Evolutionary conservation across 1,140 invertebrate species (phyloP).

Genomic region (Cydia amplana): DNA sequence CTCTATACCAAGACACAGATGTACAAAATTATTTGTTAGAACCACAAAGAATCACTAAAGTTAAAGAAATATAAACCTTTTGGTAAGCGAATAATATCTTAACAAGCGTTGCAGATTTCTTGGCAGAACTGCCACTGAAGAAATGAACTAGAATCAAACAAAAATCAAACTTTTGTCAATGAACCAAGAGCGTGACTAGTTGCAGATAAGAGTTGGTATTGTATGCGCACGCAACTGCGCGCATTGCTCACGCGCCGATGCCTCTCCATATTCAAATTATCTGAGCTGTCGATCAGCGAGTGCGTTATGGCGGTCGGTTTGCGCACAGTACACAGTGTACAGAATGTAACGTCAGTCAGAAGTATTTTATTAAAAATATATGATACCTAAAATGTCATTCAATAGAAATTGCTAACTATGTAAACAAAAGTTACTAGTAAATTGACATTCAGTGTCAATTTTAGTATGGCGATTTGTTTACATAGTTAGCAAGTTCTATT

Average conservation of each 20-base stretch:
- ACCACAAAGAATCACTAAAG: not conserved
- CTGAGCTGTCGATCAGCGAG: constrained; percentile 69
- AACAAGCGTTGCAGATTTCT: not conserved
- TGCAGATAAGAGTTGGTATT: constrained; percentile 33
- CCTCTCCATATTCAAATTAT: constrained; percentile 76
- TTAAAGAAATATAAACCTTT: not conserved
- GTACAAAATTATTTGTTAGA: not conserved
- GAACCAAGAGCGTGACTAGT: not conserved
- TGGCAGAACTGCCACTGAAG: not conserved
- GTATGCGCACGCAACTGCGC: constrained; percentile 35
- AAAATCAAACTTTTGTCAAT: not conserved
- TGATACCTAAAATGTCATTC: too few relatives aligned
- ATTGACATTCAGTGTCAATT: too few relatives aligned
- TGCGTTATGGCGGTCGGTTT: constrained; percentile 24
- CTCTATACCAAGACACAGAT: not conserved
- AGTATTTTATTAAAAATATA: not conserved
- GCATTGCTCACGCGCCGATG: constrained; percentile 51
- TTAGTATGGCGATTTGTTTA: too few relatives aligned
- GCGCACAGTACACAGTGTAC: constrained; percentile 42
- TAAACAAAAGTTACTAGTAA: too few relatives aligned
- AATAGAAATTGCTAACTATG: too few relatives aligned
- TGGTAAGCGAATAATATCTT: not conserved
- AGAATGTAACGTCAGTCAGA: not conserved
- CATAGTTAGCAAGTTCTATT: too few relatives aligned
- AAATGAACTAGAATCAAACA: not conserved